Evolutionary conservation across 2,888 invertebrate species (phyloP), one percentile per base, ranked within the genome.

Genomic region (Brachyopa scutellaris): DNA sequence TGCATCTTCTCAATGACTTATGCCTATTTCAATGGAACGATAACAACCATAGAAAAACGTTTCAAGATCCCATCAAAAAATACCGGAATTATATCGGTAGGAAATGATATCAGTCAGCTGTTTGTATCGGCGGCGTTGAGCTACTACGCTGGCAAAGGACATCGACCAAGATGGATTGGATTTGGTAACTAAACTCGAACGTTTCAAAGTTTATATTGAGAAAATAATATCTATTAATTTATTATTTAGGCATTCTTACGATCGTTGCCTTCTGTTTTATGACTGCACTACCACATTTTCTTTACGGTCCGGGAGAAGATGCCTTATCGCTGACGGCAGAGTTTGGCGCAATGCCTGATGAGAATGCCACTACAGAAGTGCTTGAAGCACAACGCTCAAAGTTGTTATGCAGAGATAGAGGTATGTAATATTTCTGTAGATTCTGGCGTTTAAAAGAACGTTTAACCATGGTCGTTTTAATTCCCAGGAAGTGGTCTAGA

Each of bases 111-210:
- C 83, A 94, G 94, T 85, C 94, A 94, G 87, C 91, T 95, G 69
- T 91, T 95, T 84, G 93, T 94, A 26, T 94, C 94, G 1, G 92
- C 93, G 11, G 91, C 93, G 17, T 88, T 95, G 76, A 93, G 94
- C 79, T 95, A 95, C 86, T 94, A 94, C 87, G 94, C 93, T 15
- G 94, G 94, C 78, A 92, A 92, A 86, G 93, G 94, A 38, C 94
- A 95, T 89, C 91, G 95, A 78, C 95, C 95, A 1, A 90, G 94
- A 85, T 95, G 95, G 94, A 94, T 95, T 87, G 94, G 94, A 2
- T 91, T 93, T 80, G 90, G 90, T 90, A 85, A n/a, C n/a, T n/a
- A n/a, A 9, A 7, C 7, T 42, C 1, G 42, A 19, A 1, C n/a
- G n/a, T n/a, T n/a, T n/a, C n/a, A n/a, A n/a, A n/a, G n/a, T n/a